A percentile compares a stretch with the other conserved stretches of the same genome.
These are phyloP conservation scores for Corticium candelabrum DNA, from an alignment of 37 sponge, comb jelly and placozoan species.

Conservation along the genomic window DNA sequence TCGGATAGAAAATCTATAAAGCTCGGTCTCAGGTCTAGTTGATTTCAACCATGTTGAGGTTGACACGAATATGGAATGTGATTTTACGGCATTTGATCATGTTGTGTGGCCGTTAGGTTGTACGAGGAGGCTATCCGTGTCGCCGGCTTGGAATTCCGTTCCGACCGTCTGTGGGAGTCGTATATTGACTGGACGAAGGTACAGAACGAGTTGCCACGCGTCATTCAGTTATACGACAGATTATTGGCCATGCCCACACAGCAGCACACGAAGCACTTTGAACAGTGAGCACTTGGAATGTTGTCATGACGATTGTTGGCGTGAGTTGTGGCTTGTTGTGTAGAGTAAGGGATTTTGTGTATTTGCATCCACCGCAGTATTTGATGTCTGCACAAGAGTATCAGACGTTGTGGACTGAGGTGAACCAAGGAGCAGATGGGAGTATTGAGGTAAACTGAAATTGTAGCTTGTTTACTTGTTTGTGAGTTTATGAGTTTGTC, in stretches of 20 bases:
- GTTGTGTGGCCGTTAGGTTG: constrained; percentile 39
- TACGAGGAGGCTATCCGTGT: constrained; percentile 50
- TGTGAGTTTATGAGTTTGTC: too few species aligned
- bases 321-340: too few species aligned
- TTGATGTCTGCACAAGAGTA: background rate
- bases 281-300: constrained; percentile 43
- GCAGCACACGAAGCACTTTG: constrained; percentile 45
- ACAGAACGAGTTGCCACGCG: constrained; percentile 19
- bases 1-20: too few species aligned
- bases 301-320: too few species aligned
- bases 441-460: too few species aligned
- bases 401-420: background rate
- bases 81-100: too few species aligned
- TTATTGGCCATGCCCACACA: constrained; percentile 59
- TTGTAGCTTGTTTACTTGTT: too few species aligned
- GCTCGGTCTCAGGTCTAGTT: too few species aligned
- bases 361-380: background rate
- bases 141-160: constrained; percentile 72
- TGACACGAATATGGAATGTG: too few species aligned
- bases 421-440: background rate
- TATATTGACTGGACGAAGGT: constrained; percentile 66
- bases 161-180: constrained; percentile 68
- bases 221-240: constrained; percentile 45
- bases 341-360: background rate
- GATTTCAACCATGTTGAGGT: too few species aligned